These are phyloP conservation scores for Ispidina picta DNA, from an alignment of 2,797 vertebrate genomes.

Conservation along the genomic window DNA sequence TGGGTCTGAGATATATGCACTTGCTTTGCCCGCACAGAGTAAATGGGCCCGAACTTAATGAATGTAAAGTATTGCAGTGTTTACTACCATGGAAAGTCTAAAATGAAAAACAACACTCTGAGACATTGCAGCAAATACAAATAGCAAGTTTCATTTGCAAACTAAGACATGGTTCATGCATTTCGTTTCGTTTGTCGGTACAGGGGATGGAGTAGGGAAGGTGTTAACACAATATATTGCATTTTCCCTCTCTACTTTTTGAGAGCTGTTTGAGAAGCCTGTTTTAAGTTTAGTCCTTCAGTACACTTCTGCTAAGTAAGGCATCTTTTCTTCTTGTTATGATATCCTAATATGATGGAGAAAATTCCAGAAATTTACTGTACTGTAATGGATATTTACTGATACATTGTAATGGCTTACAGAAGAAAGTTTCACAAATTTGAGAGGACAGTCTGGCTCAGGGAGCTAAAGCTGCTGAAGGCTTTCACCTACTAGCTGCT, in stretches of 20 bases:
- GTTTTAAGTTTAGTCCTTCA: not conserved
- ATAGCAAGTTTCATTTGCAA: slow-evolving; percentile 74
- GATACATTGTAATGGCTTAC: not conserved
- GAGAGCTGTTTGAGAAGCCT: slow-evolving; percentile 32
- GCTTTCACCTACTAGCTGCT: slow-evolving; percentile 2
- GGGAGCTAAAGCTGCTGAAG: not conserved
- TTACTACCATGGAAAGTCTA: slow-evolving; percentile 69
- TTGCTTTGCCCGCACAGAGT: slow-evolving; percentile 70
- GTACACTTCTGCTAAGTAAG: not conserved
- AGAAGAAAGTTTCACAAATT: not conserved
- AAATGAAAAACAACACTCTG: slow-evolving; percentile 70
- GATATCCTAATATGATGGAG: not conserved
- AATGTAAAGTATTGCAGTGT: slow-evolving; percentile 73
- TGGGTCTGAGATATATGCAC: slow-evolving; percentile 57
- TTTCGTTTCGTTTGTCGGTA: slow-evolving; percentile 63
- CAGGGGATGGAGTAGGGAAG: not conserved
- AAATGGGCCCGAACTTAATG: slow-evolving; percentile 77
- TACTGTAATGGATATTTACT: not conserved
- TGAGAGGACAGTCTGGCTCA: not conserved
- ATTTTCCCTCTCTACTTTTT: slow-evolving; percentile 36
- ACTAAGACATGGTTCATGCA: slow-evolving; percentile 67
- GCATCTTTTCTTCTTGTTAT: slow-evolving; percentile 21
- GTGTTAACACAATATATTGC: slow-evolving; percentile 41
- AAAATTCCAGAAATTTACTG: slow-evolving; percentile 37
- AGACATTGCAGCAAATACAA: slow-evolving; percentile 71